phyloP scores from a whole-genome alignment of 2,797 vertebrate genomes.

The Premnoplex brunnescens region DNA sequence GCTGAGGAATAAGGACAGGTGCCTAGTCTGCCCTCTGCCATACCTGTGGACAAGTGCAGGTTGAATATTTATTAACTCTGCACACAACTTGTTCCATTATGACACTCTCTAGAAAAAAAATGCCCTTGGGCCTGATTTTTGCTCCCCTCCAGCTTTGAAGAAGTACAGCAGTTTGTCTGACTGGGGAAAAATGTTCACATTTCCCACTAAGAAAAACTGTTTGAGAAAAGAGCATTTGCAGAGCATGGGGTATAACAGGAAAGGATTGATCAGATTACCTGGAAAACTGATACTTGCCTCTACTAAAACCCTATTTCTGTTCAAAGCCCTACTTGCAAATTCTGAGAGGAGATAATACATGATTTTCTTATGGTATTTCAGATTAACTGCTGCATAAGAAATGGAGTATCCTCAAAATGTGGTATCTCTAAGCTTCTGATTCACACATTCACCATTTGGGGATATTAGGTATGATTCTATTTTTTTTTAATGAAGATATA shows the following conservation, averaged over 20 bases:
- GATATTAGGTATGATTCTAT: background rate
- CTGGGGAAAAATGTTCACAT: background rate
- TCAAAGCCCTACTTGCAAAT: conserved; percentile 28
- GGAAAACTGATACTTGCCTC: conserved; percentile 20
- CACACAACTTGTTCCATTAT: background rate
- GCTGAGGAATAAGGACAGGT: background rate
- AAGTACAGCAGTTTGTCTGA: background rate
- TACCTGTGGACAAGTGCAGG: background rate
- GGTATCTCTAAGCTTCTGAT: background rate
- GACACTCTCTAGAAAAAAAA: background rate
- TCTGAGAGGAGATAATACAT: conserved; percentile 17
- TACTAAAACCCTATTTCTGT: conserved; percentile 29
- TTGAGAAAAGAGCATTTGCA: conserved; percentile 1
- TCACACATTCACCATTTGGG: background rate
- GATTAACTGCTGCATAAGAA: conserved; percentile 26
- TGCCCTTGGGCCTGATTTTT: background rate
- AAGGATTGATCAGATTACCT: conserved; percentile 49
- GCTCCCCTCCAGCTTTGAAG: background rate
- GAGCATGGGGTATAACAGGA: background rate
- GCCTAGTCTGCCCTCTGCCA: background rate
- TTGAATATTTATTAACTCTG: background rate
- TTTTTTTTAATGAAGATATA: conserved; percentile 23
- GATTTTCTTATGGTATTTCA: conserved; percentile 16
- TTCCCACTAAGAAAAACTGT: background rate
- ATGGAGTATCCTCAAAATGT: background rate